These are phyloP conservation scores for Artemia franciscana DNA, from an alignment of 1,140 invertebrate species.

Conservation along the genomic window DNA sequence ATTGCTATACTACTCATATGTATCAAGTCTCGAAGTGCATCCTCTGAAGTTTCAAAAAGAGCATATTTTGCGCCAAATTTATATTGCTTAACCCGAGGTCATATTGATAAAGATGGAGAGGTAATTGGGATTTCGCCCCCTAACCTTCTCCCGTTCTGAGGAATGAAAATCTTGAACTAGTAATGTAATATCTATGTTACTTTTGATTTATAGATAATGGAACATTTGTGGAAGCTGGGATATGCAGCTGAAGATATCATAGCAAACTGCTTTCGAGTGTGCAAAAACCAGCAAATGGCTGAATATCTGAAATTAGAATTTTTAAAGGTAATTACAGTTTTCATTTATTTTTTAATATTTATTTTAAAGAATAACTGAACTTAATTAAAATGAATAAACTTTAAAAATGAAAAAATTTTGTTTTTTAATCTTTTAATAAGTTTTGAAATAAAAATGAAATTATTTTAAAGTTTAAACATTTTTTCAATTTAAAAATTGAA, in stretches of 20 bases:
- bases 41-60: too few species aligned
- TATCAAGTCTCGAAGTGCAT: too few species aligned
- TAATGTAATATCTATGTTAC: background rate
- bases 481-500: background rate
- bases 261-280: slow-evolving; percentile 75
- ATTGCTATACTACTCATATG: too few species aligned
- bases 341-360: background rate
- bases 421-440: too few species aligned
- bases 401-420: too few species aligned
- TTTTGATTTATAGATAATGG: slow-evolving; percentile 34
- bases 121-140: too few species aligned
- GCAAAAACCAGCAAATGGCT: slow-evolving; percentile 56
- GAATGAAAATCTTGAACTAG: too few species aligned
- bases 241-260: slow-evolving; percentile 94
- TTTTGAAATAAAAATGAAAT: slow-evolving; percentile 2
- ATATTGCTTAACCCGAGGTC: too few species aligned
- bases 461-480: background rate
- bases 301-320: slow-evolving; percentile 66
- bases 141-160: too few species aligned
- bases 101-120: too few species aligned
- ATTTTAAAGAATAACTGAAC: background rate
- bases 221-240: slow-evolving; percentile 69
- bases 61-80: too few species aligned
- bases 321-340: slow-evolving; percentile 36
- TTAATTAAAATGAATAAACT: background rate